Conservation (phyloP, 1,140 invertebrate genomes). For the Drosophila nasuta region DNA sequence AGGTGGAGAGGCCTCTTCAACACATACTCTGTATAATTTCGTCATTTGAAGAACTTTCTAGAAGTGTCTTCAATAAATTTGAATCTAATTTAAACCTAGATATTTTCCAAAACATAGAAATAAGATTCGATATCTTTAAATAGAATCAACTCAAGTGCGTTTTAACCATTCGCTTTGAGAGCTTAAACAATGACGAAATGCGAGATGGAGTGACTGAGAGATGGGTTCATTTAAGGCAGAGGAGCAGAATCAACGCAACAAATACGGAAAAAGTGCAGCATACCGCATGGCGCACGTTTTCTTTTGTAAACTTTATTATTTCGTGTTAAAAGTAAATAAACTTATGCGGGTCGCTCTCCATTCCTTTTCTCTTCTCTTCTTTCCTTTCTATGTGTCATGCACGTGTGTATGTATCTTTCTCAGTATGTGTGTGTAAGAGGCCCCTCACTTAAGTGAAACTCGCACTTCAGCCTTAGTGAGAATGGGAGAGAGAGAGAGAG, state of each 20-base stretch:
- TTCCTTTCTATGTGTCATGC: background rate
- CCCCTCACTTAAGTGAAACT: slow-evolving; percentile 56
- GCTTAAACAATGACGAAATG: slow-evolving; percentile 42
- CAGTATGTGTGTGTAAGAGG: slow-evolving; percentile 11
- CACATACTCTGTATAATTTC: background rate
- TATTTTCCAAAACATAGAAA: too few relatives aligned
- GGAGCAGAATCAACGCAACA: slow-evolving; percentile 6
- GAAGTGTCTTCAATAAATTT: too few relatives aligned
- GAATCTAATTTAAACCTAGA: too few relatives aligned
- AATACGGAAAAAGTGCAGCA: slow-evolving; percentile 59
- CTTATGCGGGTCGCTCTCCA: slow-evolving; percentile 57
- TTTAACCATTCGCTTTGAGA: slow-evolving; percentile 52
- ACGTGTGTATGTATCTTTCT: background rate
- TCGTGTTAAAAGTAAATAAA: slow-evolving; percentile 82
- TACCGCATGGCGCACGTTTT: slow-evolving; percentile 68
- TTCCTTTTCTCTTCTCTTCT: background rate
- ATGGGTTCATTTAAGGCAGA: background rate
- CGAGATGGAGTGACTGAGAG: background rate
- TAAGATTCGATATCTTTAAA: background rate
- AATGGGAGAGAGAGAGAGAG: slow-evolving; percentile 2
- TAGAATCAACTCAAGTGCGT: background rate
- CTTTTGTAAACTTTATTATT: slow-evolving; percentile 82
- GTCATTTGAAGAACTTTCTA: background rate
- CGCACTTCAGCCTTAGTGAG: slow-evolving; percentile 21
- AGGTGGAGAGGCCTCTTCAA: background rate